These are phyloP conservation scores for Acleris laterana DNA, from an alignment of 2,888 invertebrate species.

Conservation along the genomic window DNA sequence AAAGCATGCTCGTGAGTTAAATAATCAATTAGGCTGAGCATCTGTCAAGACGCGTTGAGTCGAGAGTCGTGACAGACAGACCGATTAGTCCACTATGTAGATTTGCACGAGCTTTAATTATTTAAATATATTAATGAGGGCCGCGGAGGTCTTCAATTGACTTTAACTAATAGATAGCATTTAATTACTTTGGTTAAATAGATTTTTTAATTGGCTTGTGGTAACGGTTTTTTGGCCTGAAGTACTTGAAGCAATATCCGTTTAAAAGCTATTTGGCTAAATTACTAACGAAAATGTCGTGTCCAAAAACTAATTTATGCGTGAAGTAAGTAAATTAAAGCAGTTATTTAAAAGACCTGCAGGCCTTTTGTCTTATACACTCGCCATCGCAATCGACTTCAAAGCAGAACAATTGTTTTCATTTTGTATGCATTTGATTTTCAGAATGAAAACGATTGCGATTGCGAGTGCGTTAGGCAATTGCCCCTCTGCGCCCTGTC, in stretches of 20 bases:
- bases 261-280: background rate
- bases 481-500: too few species aligned
- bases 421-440: too few species aligned
- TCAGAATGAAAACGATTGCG: too few species aligned
- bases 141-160: constrained; percentile 36
- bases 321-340: too few species aligned
- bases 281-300: too few species aligned
- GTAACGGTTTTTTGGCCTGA: constrained; percentile 6
- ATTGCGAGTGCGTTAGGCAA: too few species aligned
- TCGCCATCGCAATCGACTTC: too few species aligned
- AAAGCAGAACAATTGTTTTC: too few species aligned
- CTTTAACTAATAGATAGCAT: constrained; percentile 38
- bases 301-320: too few species aligned
- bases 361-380: too few species aligned
- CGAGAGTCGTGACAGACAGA: constrained; percentile 48
- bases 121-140: constrained; percentile 37
- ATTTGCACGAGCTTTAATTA: constrained; percentile 33
- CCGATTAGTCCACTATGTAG: constrained; percentile 39
- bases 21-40: constrained; percentile 70
- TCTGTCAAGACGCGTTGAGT: constrained; percentile 55
- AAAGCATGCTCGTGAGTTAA: constrained; percentile 67
- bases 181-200: constrained; percentile 39
- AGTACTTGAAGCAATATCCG: background rate
- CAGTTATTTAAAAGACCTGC: too few species aligned
- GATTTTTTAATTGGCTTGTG: constrained; percentile 31